A percentile compares a stretch with the other conserved stretches of the same genome.
These are phyloP conservation scores for Zosterops borbonicus DNA, from an alignment of 2,113 vertebrate species.

Conservation along the genomic window DNA sequence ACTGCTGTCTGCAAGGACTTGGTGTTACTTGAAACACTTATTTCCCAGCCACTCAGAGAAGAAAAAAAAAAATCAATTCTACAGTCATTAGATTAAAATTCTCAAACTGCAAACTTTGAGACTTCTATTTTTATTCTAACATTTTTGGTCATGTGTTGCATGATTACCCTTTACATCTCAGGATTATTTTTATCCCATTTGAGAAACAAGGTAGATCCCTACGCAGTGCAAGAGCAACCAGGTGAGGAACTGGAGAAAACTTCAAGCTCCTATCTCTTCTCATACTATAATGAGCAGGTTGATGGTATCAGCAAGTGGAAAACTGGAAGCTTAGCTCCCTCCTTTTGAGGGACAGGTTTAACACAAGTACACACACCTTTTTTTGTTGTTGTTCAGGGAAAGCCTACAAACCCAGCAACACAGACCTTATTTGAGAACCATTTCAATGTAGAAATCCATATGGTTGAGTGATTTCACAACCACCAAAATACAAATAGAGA, in stretches of 20 bases:
- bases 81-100: slow-evolving; percentile 10
- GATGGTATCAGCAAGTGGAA: background rate
- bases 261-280: background rate
- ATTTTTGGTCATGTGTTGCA: slow-evolving; percentile 11
- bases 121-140: slow-evolving; percentile 20
- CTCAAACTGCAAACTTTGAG: background rate
- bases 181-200: background rate
- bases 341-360: background rate
- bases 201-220: background rate
- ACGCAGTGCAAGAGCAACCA: background rate
- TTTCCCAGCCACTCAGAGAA: background rate
- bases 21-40: background rate
- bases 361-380: rapidly evolving
- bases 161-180: background rate
- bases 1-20: background rate
- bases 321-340: background rate
- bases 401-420: background rate
- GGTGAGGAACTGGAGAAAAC: slow-evolving; percentile 8
- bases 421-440: background rate
- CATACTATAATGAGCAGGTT: background rate
- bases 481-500: background rate
- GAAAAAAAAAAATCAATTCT: background rate
- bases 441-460: background rate
- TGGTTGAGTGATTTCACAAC: background rate
- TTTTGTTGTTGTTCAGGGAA: background rate